Evolutionary conservation across 2,113 vertebrate genomes (phyloP), one percentile per base, ranked within the genome.

Genomic region (Tinamus guttatus): DNA sequence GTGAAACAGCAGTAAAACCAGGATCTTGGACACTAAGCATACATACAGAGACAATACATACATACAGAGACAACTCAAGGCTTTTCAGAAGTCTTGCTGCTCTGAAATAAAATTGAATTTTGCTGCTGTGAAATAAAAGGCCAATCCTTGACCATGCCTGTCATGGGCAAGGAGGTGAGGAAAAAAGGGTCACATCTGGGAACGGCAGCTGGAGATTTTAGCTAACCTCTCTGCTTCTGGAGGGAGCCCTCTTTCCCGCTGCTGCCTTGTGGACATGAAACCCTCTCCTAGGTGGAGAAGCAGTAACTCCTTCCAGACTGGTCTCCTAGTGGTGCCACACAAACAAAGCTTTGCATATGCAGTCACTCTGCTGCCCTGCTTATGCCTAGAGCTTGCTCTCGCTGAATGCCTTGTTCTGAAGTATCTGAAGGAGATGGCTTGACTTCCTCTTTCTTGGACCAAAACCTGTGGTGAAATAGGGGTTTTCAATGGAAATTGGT

Each of bases 401-500:
- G 8, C 32, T 69, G 11, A 68, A 32, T 2, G 36, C 18, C 7
- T 73, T 77, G 52, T 45, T 67, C 40, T 9, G 10, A 75, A 34
- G 32, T 62, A 25, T 36, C 14, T 52, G 36, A 36, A 73, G 19
- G 24, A 63, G 18, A 9, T 20, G n/a, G 28, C 34, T 85, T 67
- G 36, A 47, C 22, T 79, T 86, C 47, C 32, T 22, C 51, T 8
- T 36, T 59, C 18, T 7, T 34, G 22, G 32, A 62, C 38, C 19
- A 77, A 89, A 76, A 58, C 17, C n/a, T 52, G 7, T 11, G 40
- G 13, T 60, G 24, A 45, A 85, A 65, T 6, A 52, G 36, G 7
- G 5, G 3, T 2, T 19, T 62, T 65, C 1, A 1, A 21, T 25
- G 25, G 63, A 65, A 80, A 76, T 49, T 13, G 1, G 5, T 47